phyloP scores from a whole-genome alignment of 2,113 vertebrate species.

The Cyprichromis sp. region DNA sequence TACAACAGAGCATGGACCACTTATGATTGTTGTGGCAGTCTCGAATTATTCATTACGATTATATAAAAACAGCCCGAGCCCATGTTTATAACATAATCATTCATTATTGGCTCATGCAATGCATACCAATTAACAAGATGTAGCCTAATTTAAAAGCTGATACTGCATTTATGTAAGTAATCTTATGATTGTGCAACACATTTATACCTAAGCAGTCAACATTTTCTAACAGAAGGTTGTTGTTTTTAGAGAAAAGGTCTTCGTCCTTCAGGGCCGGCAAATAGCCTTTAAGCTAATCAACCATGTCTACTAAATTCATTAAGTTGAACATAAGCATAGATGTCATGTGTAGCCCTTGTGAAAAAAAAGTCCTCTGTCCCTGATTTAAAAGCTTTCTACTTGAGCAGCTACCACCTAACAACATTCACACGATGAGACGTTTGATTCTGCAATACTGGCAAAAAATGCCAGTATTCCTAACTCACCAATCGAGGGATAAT shows the following conservation, averaged over 20 bases:
- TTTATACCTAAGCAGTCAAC: background rate
- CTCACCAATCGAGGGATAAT: background rate
- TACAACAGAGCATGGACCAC: background rate
- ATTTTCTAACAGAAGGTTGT: background rate
- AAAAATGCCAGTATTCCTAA: background rate
- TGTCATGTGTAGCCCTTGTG: background rate
- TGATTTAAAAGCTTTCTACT: background rate
- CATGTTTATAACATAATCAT: background rate
- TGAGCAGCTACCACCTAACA: background rate
- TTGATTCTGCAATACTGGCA: background rate
- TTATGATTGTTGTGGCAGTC: background rate
- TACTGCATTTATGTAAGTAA: background rate
- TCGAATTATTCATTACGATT: background rate
- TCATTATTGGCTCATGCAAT: background rate
- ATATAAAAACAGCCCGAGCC: background rate
- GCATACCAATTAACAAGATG: background rate
- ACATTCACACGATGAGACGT: background rate
- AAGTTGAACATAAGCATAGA: background rate
- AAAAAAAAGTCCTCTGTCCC: background rate
- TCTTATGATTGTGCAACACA: background rate
- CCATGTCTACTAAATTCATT: background rate
- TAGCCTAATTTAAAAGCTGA: background rate
- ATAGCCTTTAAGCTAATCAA: background rate
- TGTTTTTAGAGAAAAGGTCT: background rate
- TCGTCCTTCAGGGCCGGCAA: accelerated